A percentile compares a stretch with the other conserved stretches of the same genome.
phyloP scores from a whole-genome alignment of 2,888 invertebrate genomes.

The Dinocampus coccinellae region DNA sequence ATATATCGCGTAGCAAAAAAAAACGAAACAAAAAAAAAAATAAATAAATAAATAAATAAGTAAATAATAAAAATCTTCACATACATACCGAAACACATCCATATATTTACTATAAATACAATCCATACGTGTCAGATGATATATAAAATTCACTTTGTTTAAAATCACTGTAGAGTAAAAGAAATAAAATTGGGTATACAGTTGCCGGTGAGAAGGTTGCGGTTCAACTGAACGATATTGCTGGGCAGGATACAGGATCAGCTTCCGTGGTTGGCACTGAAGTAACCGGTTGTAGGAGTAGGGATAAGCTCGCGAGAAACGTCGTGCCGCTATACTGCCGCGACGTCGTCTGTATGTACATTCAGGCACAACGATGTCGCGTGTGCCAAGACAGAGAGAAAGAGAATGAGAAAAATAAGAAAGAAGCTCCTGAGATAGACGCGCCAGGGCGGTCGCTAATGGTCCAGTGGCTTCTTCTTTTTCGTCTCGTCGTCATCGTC shows the following conservation, averaged over 20 bases:
- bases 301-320: slow-evolving; percentile 41
- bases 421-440: not conserved
- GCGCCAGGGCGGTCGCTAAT: slow-evolving; percentile 23
- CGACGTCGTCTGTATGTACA: slow-evolving; percentile 15
- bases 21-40: too few species aligned
- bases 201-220: slow-evolving; percentile 55
- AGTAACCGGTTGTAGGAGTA: slow-evolving; percentile 35
- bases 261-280: slow-evolving; percentile 55
- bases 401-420: too few species aligned
- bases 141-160: too few species aligned
- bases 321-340: slow-evolving; percentile 28
- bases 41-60: too few species aligned
- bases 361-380: slow-evolving; percentile 11
- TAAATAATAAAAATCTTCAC: not conserved
- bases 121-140: too few species aligned
- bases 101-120: not conserved
- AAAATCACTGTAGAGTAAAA: slow-evolving; percentile 3
- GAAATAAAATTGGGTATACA: slow-evolving; percentile 12
- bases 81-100: not conserved
- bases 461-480: slow-evolving; percentile 15
- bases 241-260: slow-evolving; percentile 54
- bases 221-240: slow-evolving; percentile 64
- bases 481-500: not conserved
- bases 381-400: slow-evolving; percentile 21
- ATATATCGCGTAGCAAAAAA: not conserved